Conservation (phyloP, 2,888 invertebrate species). For the Elysia crispata region DNA sequence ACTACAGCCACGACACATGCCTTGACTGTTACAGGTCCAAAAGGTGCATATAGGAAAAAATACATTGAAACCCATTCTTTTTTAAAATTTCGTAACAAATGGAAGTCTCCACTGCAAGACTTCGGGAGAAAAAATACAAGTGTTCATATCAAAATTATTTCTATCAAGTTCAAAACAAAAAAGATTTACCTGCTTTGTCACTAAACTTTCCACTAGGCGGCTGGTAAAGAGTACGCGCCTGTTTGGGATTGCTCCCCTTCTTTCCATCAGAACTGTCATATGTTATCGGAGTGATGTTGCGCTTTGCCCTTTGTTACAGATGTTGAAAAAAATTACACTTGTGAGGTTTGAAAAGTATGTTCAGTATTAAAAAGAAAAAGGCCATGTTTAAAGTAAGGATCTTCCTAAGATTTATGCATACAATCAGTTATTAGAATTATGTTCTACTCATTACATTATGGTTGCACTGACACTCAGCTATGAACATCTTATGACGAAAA, state of each 20-base stretch:
- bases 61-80: not conserved
- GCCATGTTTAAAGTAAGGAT: no score
- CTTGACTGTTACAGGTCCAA: no score
- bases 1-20: no score
- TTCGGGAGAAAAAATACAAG: not conserved
- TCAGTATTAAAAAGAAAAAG: conserved; percentile 30
- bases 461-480: no score
- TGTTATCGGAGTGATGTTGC: conserved; percentile 70
- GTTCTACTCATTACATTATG: no score
- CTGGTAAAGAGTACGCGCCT: conserved; percentile 70
- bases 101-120: no score
- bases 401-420: no score
- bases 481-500: no score
- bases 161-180: not conserved
- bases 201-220: conserved; percentile 77
- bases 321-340: no score
- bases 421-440: no score
- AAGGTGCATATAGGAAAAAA: not conserved
- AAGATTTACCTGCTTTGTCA: conserved; percentile 72
- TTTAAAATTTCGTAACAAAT: no score
- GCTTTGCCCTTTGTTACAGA: conserved; percentile 70
- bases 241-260: conserved; percentile 56
- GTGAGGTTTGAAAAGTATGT: conserved; percentile 25
- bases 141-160: not conserved
- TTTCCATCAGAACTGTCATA: conserved; percentile 67